Base-by-base conservation (phyloP, 1,140 invertebrate genomes). In the Uloborus diversus region DNA sequence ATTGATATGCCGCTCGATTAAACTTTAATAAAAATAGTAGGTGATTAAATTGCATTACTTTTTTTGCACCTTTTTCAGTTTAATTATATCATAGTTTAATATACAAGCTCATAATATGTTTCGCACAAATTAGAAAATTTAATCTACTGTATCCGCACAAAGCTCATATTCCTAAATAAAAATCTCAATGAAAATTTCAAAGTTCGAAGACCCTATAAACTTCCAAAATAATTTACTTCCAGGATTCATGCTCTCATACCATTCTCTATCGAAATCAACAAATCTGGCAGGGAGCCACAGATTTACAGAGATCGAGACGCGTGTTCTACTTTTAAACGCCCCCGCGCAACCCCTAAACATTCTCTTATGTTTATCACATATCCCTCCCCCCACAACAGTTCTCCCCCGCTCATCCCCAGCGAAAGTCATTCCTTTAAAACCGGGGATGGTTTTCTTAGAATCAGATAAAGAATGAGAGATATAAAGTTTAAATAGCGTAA, bases 371-470 rank as follows among this genome's bases (percentile, higher is more conserved):
- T 73, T 61, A 73, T 73, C 69, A 30, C 35, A 57, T 28, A 73
- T 73, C 69, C 56, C 32, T 57, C 68, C 51, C 33, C n/a, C 35
- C 17, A 27, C 33, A 57, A 30, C 69, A 42, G 9, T 42, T 56
- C 20, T 11, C 13, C 13, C 25, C 5, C 33, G 11, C 42, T 28
- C 17, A 47, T 49, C 51, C 20, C 14, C n/a, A 27, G 20, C 11
- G 13, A 28, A 37, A 71, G 49, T 37, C 68, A 70, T 73, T 73
- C 32, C 69, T 59, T 47, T 73, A 61, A 73, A 73, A 61, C 69
- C 69, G 11, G 37, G 30, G 53, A 61, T 56, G 56, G 30, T n/a
- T 51, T 13, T 49, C 56, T 2, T 2, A 7, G 32, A 70, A 57
- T 51, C 17, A 57, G 61, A 64, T 42, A 64, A 42, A 47, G 25